Conservation (phyloP, 2,888 invertebrate genomes). For the Eupithecia vulgata region DNA sequence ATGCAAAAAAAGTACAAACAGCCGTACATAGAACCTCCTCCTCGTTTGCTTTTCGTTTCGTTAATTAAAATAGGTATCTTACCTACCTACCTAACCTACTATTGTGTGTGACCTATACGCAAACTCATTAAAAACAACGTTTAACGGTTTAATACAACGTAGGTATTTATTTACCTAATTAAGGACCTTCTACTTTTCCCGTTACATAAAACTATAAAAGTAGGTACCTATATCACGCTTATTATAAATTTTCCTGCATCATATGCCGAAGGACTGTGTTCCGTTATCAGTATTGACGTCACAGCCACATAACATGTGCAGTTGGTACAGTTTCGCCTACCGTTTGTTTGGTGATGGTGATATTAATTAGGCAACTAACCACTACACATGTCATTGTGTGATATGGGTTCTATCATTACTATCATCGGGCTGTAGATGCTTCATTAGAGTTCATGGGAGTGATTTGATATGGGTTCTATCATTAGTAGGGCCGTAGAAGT, state of each 20-base stretch:
- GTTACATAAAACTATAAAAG: neutral
- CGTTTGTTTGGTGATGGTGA: constrained; percentile 1
- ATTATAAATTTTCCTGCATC: constrained; percentile 23
- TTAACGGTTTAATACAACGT: no score
- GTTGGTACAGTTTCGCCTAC: neutral
- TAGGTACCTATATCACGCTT: neutral
- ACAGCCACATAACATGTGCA: constrained; percentile 21
- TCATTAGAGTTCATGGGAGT: neutral
- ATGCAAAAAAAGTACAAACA: no score
- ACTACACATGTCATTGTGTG: neutral
- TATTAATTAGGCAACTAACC: constrained; percentile 4
- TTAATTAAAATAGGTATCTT: no score
- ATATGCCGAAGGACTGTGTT: constrained; percentile 21
- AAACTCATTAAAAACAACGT: neutral
- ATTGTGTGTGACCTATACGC: no score
- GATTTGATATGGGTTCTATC: no score
- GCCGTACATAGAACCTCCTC: no score
- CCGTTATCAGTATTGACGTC: constrained; percentile 41
- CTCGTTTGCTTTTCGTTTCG: no score
- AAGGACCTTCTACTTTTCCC: neutral
- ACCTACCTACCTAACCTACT: no score
- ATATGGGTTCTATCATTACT: neutral
- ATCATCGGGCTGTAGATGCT: neutral
- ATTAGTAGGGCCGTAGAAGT: no score
- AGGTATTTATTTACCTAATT: neutral